Base-by-base conservation (phyloP, 2,888 invertebrate genomes). In the Cephus rjabovi region DNA sequence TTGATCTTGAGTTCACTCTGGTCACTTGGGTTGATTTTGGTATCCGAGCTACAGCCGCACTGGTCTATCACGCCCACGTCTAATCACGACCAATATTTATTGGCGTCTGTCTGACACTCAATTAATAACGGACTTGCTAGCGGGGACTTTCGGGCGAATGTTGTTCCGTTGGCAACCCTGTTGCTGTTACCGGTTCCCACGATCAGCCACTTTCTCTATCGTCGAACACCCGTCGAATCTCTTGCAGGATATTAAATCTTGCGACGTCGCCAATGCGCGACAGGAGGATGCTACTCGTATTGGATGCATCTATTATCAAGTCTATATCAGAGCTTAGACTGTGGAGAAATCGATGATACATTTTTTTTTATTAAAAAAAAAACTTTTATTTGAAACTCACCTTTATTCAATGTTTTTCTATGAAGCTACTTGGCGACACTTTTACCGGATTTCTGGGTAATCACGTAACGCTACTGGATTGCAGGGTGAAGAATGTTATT, bases 161-260 rank as follows among this genome's bases (percentile, higher is more conserved):
- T 12, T 34, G 71, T 9, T 33, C 31, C 6, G 33, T 71, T 31
- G 71, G 71, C 31, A 71, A 31, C 33, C 71, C 31, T 71, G 71
- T 71, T 84, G 84, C 9, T 80, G 79, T 79, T 84, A 84, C 83
- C 85, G 84, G 87, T 89, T 89, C 89, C 87, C 89, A 90, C 90
- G 89, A 87, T 87, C 85, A 83, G 87, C 83, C 85, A 89, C 90
- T 90, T 90, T 90, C 90, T 88, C 90, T 83, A 83, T 84, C 82
- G 82, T 56, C 23, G 23, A 56, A 56, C 56, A 56, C 56, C 23
- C 56, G 23, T 56, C 56, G 23, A 56, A 23, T 56, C 56, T 56
- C 23, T 56, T 56, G 56, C 56, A 23, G 56, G 23, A 56, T 56
- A 23, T 23, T 56, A 56, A 23, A 56, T 56, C 56, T 56, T 23